These are phyloP conservation scores for Saxicola maurus DNA, from an alignment of 2,797 vertebrate genomes.

Conservation along the genomic window DNA sequence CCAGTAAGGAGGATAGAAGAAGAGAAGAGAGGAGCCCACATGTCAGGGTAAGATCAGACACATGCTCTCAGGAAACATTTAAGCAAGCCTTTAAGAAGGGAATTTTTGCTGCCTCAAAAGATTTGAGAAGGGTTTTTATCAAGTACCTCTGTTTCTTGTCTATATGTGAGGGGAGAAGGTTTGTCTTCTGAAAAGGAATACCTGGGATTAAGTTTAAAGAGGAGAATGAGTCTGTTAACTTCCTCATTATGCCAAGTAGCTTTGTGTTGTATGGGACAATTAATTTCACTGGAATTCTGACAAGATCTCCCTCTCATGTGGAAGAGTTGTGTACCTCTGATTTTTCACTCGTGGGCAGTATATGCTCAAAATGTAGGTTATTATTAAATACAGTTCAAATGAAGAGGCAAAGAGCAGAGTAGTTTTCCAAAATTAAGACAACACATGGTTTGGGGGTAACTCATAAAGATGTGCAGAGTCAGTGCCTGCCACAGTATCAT, in stretches of 20 bases:
- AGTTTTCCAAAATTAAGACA: background rate
- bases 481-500: background rate
- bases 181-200: background rate
- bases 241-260: background rate
- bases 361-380: background rate
- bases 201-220: background rate
- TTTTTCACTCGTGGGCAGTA: background rate
- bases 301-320: background rate
- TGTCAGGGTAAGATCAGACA: background rate
- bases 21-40: background rate
- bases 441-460: background rate
- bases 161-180: accelerated
- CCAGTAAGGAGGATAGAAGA: background rate
- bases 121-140: background rate
- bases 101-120: background rate
- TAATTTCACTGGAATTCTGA: background rate
- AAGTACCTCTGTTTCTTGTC: background rate
- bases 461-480: background rate
- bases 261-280: background rate
- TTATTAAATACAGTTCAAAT: background rate
- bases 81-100: background rate
- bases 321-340: background rate
- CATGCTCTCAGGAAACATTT: background rate
- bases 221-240: background rate
- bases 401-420: background rate